Evolutionary conservation across 2,113 vertebrate genomes (phyloP).

Genomic region (Lontra canadensis): DNA sequence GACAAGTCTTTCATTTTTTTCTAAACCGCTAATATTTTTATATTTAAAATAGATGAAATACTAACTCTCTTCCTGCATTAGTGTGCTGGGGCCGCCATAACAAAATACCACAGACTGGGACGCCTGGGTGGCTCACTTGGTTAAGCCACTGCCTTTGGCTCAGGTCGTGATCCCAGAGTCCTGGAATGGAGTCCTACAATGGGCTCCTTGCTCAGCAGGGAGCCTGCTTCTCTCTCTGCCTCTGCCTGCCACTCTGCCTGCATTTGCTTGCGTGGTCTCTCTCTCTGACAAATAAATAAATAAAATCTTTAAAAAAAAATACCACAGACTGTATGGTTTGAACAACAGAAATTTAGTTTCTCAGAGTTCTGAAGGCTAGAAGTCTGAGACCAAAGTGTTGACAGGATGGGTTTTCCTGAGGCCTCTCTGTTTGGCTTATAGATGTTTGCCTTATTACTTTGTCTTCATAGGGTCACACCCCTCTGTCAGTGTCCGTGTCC

Average conservation of each 20-base stretch:
- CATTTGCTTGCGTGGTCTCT: fast-evolving
- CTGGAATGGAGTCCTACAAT: no score
- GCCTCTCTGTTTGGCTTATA: neutral
- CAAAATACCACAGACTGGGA: no score
- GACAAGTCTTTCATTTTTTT: neutral
- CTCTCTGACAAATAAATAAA: no score
- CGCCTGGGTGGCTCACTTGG: no score
- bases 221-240: no score
- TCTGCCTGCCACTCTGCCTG: no score
- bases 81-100: neutral
- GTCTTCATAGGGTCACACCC: neutral
- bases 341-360: neutral
- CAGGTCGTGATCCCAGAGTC: no score
- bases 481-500: neutral
- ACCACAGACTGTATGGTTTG: neutral
- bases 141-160: no score
- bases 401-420: neutral
- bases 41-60: neutral
- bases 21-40: neutral
- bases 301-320: no score
- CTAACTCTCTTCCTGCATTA: neutral
- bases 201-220: neutral
- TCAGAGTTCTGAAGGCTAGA: neutral
- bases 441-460: neutral
- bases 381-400: neutral